Percentiles rank a stretch among this genome's conserved stretches.
Conservation (phyloP, 2,113 vertebrate species). For the Collichthys lucidus region DNA sequence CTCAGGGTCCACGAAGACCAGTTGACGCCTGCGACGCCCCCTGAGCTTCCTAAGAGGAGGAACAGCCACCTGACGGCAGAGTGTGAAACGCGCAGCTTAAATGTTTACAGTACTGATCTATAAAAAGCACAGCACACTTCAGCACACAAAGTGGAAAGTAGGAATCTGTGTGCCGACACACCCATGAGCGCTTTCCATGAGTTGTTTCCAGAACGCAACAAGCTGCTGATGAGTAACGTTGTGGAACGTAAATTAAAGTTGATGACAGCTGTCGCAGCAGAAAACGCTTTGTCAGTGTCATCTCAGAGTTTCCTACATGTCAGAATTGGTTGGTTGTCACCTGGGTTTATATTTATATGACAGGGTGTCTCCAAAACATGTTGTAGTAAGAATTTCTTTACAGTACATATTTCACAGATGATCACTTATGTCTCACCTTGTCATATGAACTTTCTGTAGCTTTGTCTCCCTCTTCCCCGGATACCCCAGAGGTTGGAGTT, state of each 20-base stretch:
- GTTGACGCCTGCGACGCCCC: constrained; percentile 69
- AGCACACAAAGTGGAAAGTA: constrained; percentile 2
- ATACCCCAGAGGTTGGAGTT: constrained; percentile 37
- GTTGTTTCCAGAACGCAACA: constrained; percentile 17
- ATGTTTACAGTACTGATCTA: not conserved
- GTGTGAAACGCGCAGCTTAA: not conserved
- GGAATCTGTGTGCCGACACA: constrained; percentile 29
- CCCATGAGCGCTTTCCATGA: constrained; percentile 15
- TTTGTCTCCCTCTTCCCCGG: constrained; percentile 25
- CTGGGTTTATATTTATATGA: not conserved
- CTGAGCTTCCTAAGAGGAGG: constrained; percentile 36
- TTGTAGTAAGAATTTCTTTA: no score
- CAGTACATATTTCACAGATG: no score
- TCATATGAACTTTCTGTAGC: constrained; percentile 24
- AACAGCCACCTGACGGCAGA: constrained; percentile 20
- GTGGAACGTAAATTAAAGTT: constrained; percentile 36
- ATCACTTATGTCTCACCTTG: constrained; percentile 37
- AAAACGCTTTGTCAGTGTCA: not conserved
- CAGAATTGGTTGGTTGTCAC: not conserved
- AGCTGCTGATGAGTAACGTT: constrained; percentile 47
- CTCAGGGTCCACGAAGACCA: constrained; percentile 83
- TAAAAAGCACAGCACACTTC: constrained; percentile 17
- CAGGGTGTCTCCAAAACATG: not conserved
- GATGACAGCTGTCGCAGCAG: not conserved
- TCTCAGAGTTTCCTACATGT: not conserved